Evolutionary conservation across 2,797 vertebrate species (phyloP).

Genomic region (Mormyrus hasselquistii): DNA sequence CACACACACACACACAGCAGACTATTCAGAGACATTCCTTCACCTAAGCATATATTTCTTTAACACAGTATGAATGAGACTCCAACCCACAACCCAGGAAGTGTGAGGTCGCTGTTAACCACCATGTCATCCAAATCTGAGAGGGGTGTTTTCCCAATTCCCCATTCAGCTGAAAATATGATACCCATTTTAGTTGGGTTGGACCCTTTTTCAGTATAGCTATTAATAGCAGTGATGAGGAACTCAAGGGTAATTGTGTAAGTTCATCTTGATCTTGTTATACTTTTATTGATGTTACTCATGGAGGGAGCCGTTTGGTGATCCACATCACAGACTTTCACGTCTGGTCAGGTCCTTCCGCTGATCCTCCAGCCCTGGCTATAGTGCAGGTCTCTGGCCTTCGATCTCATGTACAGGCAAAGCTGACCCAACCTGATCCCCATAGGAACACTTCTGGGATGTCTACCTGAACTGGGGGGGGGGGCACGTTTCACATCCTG

Average conservation of each 20-base stretch:
- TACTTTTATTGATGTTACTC: not conserved
- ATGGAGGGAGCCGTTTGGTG: not conserved
- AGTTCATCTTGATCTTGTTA: not conserved
- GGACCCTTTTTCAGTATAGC: not conserved
- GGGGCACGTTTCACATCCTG: not conserved
- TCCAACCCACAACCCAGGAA: not conserved
- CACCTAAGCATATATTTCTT: not conserved
- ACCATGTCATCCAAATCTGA: not conserved
- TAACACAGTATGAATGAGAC: not conserved
- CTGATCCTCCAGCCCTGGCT: not conserved
- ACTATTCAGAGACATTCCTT: not conserved
- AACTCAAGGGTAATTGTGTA: not conserved
- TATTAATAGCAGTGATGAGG: not conserved
- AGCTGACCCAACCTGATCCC: not conserved
- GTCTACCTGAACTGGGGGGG: not conserved
- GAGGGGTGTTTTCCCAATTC: not conserved
- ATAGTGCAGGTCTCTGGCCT: not conserved
- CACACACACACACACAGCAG: not conserved
- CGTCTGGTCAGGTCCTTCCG: not conserved
- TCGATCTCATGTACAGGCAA: not conserved
- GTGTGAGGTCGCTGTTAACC: not conserved
- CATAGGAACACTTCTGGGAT: not conserved
- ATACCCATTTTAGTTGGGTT: not conserved
- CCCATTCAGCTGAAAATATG: not conserved
- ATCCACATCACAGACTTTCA: not conserved